Base-by-base conservation (phyloP, 1,140 invertebrate species). In the Phymorhynchus buccinoides region DNA sequence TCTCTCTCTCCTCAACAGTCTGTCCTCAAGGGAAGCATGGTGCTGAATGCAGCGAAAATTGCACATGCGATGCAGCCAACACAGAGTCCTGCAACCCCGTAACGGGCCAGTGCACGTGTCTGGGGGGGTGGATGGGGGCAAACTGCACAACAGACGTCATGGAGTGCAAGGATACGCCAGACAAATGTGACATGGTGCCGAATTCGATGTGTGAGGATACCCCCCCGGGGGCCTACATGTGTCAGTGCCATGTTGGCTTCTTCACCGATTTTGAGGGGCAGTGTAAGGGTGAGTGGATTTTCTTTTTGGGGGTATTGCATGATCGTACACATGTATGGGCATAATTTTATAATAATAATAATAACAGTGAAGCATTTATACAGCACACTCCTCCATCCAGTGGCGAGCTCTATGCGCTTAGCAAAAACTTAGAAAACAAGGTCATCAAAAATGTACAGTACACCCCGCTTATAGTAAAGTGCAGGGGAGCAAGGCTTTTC, bases 121-220 rank as follows among this genome's bases (percentile, higher is more conserved):
- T 80, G n/a, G 35, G 32, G n/a, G 87, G 88, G 22, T 88, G 88
- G 88, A 44, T 27, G 16, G 86, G 88, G 48, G 14, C 14, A 1
- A 84, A 68, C 16, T 90, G 89, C 84, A 42, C 71, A 39, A 81
- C 39, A 18, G 83, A 88, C 44, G 78, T 88, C 39, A 44, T 86
- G 48, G 86, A 86, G 83, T 91, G 89, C 68, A 78, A 44, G 3
- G n/a, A 56, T 0, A 84, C 27, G 16, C 37, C 71, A 3, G 96
- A 95, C 92, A 94, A 96, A 42, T 97, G 96, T 90, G 18, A 27
- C 56, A 42, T 1, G 3, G 80, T 62, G 12, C 30, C 6, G 7
- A 81, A 82, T n/a, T 62, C 80, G 37, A 39, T 14, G 12, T 82
- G 80, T 27, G n/a, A 6, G 2, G 39, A 82, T 37, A 66, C 80